Conservation (phyloP, 2,113 vertebrate genomes). For the Hassar affinis region DNA sequence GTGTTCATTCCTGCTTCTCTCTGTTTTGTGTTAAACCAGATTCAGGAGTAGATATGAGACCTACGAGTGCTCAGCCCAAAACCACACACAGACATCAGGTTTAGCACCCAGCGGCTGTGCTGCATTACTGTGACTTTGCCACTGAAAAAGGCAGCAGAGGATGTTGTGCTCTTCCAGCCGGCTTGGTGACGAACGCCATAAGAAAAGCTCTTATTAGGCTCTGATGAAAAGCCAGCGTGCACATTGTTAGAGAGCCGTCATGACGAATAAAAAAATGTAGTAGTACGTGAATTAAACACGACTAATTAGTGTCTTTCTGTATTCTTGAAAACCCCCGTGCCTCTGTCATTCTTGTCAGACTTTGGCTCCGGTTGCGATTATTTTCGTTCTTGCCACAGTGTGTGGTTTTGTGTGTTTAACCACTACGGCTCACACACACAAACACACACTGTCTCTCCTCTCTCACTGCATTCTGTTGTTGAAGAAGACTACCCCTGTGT, state of each 20-base stretch:
- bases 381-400: background rate
- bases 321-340: background rate
- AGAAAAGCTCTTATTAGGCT: conserved; percentile 8
- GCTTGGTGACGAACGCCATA: conserved; percentile 21
- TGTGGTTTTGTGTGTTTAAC: background rate
- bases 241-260: conserved; percentile 16
- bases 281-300: background rate
- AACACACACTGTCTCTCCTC: background rate
- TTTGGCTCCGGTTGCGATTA: background rate
- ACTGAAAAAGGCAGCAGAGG: conserved; percentile 1
- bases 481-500: background rate
- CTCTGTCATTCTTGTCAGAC: background rate
- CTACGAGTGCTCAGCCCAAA: background rate
- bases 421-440: background rate
- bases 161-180: conserved; percentile 2
- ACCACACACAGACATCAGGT: background rate
- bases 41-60: conserved; percentile 11
- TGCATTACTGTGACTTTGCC: conserved; percentile 28
- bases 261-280: conserved; percentile 5
- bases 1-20: conserved; percentile 4
- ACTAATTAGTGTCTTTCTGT: conserved; percentile 23
- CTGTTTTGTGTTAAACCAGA: conserved; percentile 2
- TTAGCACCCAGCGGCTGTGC: conserved; percentile 7
- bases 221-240: conserved; percentile 1
- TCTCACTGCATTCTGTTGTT: background rate